Base-by-base conservation (phyloP, 1,140 invertebrate genomes). In the Aphis craccivora region DNA sequence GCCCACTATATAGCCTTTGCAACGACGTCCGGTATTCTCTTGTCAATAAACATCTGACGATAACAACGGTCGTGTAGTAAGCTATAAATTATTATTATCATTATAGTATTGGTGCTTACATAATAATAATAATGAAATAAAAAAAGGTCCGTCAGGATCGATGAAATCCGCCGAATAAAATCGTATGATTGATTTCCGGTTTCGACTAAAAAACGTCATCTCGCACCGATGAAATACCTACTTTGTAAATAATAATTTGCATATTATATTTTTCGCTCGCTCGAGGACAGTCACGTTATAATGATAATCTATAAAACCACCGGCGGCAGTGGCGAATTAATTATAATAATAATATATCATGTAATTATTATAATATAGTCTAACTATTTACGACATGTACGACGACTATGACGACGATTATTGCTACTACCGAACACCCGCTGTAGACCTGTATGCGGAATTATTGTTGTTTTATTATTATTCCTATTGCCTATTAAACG, bases 241-340 rank as follows among this genome's bases (percentile, higher is more conserved):
- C 7, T 40, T 84, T 40, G 37, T 84, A 84, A 84, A 84, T 84
- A 84, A 84, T 14, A 84, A 84, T 84, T 84, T 84, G 37, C 83
- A 84, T 84, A 84, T 40, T 84, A 83, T 37, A 76, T 76, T n/a
- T 76, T n/a, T n/a, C n/a, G n/a, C n/a, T 76, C 14, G 60, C 60
- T 76, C 60, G 60, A 76, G 60, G 60, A 76, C 60, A 76, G 60
- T n/a, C 60, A 76, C 60, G 60, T 76, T n/a, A n/a, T 76, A 76
- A n/a, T 18, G 4, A 35, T 76, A 76, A 76, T 76, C 30, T 76
- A 51, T 51, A 35, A 76, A n/a, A 76, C 60, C 60, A n/a, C 60
- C n/a, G 14, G 14, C 60, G 60, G 60, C n/a, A 1, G 30, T 76
- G n/a, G 30, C n/a, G 60, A 76, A n/a, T 76, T 76, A 51, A 51